Conservation (phyloP, 1,140 invertebrate species). For the Coelopa frigida region DNA sequence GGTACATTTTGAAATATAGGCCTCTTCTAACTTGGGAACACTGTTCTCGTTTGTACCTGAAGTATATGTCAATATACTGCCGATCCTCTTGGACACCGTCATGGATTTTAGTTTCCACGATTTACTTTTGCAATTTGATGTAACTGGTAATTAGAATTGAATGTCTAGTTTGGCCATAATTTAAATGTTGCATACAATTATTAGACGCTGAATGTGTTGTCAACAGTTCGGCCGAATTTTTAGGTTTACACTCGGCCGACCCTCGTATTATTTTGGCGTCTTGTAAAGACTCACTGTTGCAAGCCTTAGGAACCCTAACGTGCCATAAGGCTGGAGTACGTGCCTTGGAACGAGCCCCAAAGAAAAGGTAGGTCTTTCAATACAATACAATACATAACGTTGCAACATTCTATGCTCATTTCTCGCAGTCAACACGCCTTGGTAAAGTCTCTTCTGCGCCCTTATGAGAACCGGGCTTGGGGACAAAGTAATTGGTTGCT, state of each 20-base stretch:
- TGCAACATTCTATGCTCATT: conserved; percentile 9
- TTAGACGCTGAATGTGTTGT: conserved; percentile 46
- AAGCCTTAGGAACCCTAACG: conserved; percentile 65
- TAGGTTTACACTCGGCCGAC: conserved; percentile 69
- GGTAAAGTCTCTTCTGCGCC: conserved; percentile 60
- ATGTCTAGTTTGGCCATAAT: neutral
- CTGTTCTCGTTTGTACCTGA: conserved; percentile 76
- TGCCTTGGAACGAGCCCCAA: conserved; percentile 57
- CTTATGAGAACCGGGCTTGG: conserved; percentile 78
- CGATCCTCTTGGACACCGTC: conserved; percentile 52
- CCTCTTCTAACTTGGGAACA: conserved; percentile 51
- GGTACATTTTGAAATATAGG: conserved; percentile 1
- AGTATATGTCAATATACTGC: conserved; percentile 57
- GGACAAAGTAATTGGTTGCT: conserved; percentile 81
- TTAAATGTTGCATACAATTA: neutral
- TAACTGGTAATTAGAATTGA: conserved; percentile 36
- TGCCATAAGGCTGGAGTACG: conserved; percentile 48
- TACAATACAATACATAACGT: too few relatives aligned
- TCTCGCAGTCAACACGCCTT: conserved; percentile 51
- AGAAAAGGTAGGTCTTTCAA: conserved; percentile 27
- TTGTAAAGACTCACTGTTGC: conserved; percentile 66
- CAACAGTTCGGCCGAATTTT: conserved; percentile 60
- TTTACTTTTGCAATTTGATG: conserved; percentile 31
- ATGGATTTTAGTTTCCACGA: conserved; percentile 53
- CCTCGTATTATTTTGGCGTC: conserved; percentile 66